Base-by-base conservation (phyloP, 2,113 vertebrate species). In the Emydocephalus ijimae region DNA sequence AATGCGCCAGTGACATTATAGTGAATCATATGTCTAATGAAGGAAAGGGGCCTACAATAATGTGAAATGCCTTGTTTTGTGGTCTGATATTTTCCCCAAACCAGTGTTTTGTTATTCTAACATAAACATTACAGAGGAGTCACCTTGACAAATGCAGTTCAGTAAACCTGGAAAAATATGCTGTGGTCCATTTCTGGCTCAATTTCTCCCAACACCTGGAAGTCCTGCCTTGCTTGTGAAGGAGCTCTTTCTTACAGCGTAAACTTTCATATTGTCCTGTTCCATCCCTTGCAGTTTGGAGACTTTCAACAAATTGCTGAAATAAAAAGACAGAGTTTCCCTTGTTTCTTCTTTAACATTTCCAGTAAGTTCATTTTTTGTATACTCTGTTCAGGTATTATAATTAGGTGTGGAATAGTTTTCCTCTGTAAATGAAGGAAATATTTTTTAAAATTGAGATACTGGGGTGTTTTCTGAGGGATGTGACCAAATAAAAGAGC, bases 321-420 rank as follows among this genome's bases (percentile, higher is more conserved):
- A 96, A 94, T 94, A 96, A 5, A 97, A 97, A 74, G 97, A 98
- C 97, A 98, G 93, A 39, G 88, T 96, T 96, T 97, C 94, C 96
- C 97, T 98, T 98, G 97, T 98, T 96, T 97, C 88, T 92, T 92
- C 95, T 97, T 96, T 94, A 96, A 97, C 96, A 97, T 97, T 98
- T 98, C 98, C 97, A 98, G 98, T 98, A 98, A 98, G 97, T 94
- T 87, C 56, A 94, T 96, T 97, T 95, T 97, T 95, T 96, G 97
- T 96, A 97, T 97, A 97, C 97, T 97, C 97, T 97, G 95, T 56
- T 97, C 95, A 97, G 97, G 97, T 95, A 95, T 81, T 96, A 95
- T 98, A 98, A 98, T 98, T 98, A 98, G 97, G 97, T 98, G 97
- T 97, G 98, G 98, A 98, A 98, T 98, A 97, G 94, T 97, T 98